Conservation (phyloP, 2,797 vertebrate species). For the Trachops cirrhosus region DNA sequence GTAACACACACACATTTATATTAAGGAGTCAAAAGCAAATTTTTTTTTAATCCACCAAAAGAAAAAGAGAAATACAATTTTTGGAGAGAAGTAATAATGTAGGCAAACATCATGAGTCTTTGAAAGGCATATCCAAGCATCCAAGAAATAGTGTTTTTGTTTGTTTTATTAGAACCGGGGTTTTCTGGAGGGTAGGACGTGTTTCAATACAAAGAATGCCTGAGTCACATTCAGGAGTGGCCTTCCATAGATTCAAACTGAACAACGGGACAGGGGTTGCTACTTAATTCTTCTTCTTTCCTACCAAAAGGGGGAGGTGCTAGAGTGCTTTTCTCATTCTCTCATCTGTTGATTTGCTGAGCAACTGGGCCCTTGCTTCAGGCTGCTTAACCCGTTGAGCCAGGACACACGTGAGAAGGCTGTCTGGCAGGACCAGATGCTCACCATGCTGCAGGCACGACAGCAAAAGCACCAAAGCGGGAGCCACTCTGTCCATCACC, state of each 20-base stretch:
- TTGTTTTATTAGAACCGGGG: background rate
- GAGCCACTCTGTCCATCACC: background rate
- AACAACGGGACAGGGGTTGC: background rate
- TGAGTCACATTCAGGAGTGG: background rate
- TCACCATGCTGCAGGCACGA: rapidly evolving
- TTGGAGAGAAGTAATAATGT: background rate
- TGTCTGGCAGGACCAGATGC: background rate
- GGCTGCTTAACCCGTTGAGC: background rate
- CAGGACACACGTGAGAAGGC: background rate
- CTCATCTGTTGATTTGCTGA: background rate
- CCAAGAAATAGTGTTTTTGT: background rate
- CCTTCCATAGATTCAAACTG: background rate
- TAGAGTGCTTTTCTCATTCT: background rate
- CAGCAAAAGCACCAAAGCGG: background rate
- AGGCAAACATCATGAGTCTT: background rate
- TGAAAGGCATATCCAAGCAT: background rate
- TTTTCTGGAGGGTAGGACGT: background rate
- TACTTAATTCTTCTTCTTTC: background rate
- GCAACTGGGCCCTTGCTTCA: background rate
- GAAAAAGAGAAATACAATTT: background rate
- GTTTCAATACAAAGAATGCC: background rate
- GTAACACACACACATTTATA: background rate
- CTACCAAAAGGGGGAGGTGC: background rate
- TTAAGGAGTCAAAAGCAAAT: background rate
- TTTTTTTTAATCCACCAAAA: background rate